Base-by-base conservation (phyloP, 2,797 vertebrate species). In the Paramormyrops hopkinsi region DNA sequence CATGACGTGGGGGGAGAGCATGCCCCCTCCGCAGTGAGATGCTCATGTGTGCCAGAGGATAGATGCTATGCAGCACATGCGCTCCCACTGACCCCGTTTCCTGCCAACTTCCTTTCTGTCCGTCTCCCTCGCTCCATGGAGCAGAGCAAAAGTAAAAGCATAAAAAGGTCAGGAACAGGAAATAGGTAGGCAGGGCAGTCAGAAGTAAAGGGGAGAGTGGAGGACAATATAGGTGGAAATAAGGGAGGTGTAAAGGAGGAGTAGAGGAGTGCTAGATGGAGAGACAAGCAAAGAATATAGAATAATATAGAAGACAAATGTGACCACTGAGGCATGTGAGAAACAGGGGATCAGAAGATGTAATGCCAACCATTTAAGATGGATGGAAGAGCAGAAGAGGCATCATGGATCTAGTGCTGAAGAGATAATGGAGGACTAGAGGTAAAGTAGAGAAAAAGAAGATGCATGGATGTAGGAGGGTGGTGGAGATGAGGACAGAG, bases 311-410 rank as follows among this genome's bases (percentile, higher is more conserved):
- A 29, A 62, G 33, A 41, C 22, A 69, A 50, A 25, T n/a, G 62
- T 1, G 76, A 62, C 37, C 46, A 44, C 73, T 79, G 73, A 79
- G 5, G 33, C 4, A 44, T 0, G 14, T 41, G 73, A 76, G 14
- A 76, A 44, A 44, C 25, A 86, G 51, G 73, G 53, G 29, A 25
- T 79, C 50, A 83, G 48, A 83, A 79, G 37, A 65, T 90, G 89
- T 89, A 82, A 90, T 90, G 54, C 25, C 25, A 12, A 4, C 25
- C 62, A 33, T 69, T 69, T 69, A 69, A 25, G 84, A 86, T 53
- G 50, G 84, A 51, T 41, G 33, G 5, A 33, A 37, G 53, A 86
- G 85, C 19, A 56, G 5, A 86, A 12, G 51, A 59, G 51, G 33
- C 29, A 37, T 7, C 2, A 8, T 44, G 17, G 73, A 44, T 41